Evolutionary conservation across 2,888 invertebrate genomes (phyloP).

Genomic region (Gymnosoma rotundatum): DNA sequence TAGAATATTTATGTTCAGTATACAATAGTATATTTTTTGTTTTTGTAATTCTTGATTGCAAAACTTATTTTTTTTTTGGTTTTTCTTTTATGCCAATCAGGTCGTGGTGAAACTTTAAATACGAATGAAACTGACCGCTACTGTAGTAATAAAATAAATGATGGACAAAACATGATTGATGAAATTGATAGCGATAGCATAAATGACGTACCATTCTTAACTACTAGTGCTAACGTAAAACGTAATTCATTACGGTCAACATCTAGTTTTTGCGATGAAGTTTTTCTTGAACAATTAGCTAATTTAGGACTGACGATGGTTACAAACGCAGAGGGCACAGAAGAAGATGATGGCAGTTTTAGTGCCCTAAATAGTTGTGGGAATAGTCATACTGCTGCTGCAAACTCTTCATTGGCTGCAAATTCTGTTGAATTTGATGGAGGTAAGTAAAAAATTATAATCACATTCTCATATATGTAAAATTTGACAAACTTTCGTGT

Average conservation of each 20-base stretch:
- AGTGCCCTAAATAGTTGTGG: conserved; percentile 46
- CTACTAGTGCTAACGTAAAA: conserved; percentile 65
- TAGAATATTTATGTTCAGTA: too few relatives aligned
- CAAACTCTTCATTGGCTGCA: conserved; percentile 8
- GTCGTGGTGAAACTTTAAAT: conserved; percentile 71
- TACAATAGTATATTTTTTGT: too few relatives aligned
- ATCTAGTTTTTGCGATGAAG: conserved; percentile 79
- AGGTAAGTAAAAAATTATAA: conserved; percentile 38
- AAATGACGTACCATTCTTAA: conserved; percentile 14
- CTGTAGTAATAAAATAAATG: conserved; percentile 52
- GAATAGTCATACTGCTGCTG: background rate
- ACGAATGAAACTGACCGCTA: conserved; percentile 48
- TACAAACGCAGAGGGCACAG: background rate
- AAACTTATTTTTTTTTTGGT: too few relatives aligned
- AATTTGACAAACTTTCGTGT: too few relatives aligned
- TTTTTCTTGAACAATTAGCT: conserved; percentile 74
- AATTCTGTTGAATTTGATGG: conserved; percentile 59
- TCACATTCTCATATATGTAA: background rate
- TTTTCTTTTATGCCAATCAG: conserved; percentile 65
- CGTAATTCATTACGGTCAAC: conserved; percentile 78
- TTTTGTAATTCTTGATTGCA: too few relatives aligned
- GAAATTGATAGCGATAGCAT: conserved; percentile 43
- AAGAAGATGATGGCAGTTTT: conserved; percentile 56
- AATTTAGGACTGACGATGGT: conserved; percentile 16
- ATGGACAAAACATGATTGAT: conserved; percentile 26